A percentile compares a stretch with the other conserved stretches of the same genome.
These are phyloP conservation scores for Herpetotheres cachinnans DNA, from an alignment of 2,113 vertebrate species.

Conservation along the genomic window DNA sequence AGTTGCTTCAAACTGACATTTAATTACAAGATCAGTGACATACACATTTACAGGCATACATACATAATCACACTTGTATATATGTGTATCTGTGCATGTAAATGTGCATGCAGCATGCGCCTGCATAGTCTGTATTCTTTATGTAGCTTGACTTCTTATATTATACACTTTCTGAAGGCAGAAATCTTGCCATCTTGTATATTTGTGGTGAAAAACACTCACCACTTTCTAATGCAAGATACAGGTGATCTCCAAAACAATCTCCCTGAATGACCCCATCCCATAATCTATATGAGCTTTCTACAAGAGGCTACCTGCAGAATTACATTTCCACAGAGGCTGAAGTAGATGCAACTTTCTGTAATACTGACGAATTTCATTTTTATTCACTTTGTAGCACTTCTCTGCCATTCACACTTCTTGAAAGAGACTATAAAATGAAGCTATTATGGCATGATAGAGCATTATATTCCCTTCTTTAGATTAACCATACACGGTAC, in stretches of 20 bases:
- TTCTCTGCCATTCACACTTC: not conserved
- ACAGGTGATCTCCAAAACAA: not conserved
- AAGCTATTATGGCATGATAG: not conserved
- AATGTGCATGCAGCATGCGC: rapidly evolving
- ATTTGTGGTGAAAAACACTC: not conserved
- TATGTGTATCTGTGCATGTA: not conserved
- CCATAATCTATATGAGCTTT: not conserved
- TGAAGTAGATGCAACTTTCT: not conserved
- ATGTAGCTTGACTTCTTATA: not conserved
- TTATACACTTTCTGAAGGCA: not conserved
- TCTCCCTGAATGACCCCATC: not conserved
- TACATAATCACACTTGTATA: not conserved
- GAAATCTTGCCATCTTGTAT: not conserved
- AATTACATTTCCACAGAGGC: not conserved
- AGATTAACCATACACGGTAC: not conserved
- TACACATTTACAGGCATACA: not conserved
- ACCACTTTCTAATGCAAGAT: not conserved
- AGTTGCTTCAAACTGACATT: not conserved
- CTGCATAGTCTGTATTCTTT: not conserved
- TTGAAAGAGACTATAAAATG: not conserved
- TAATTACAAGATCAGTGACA: not conserved
- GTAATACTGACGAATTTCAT: not conserved
- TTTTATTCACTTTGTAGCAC: not conserved
- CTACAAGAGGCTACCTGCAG: not conserved
- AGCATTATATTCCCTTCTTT: not conserved